These are phyloP conservation scores for Sinopyrophorus schimmeli DNA, from an alignment of 2,888 invertebrate species.

Conservation along the genomic window DNA sequence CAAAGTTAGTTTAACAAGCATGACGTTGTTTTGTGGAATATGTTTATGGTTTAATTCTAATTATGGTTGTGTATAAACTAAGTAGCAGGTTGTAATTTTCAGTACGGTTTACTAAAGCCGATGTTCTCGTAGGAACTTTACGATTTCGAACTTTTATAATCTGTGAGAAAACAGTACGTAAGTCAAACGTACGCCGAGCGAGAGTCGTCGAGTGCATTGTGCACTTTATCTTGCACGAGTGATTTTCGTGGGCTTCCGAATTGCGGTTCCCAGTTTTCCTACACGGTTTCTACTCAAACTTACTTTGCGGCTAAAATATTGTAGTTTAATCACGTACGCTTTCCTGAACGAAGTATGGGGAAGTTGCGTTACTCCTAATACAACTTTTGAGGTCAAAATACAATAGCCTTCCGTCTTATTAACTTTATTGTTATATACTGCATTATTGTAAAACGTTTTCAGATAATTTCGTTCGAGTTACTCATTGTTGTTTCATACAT, in stretches of 20 bases:
- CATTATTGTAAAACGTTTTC: conserved; percentile 28
- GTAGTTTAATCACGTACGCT: conserved; percentile 30
- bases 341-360: conserved; percentile 21
- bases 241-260: conserved; percentile 22
- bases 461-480: conserved; percentile 28
- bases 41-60: no score
- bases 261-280: conserved; percentile 23
- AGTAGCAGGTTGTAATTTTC: background rate
- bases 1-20: no score
- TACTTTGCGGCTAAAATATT: conserved; percentile 27
- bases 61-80: no score
- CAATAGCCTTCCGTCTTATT: conserved; percentile 28
- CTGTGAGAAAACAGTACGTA: conserved; percentile 13
- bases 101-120: background rate
- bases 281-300: conserved; percentile 17
- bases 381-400: conserved; percentile 27
- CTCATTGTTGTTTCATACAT: conserved; percentile 24
- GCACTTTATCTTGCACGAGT: conserved; percentile 24
- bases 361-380: conserved; percentile 29
- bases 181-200: conserved; percentile 6
- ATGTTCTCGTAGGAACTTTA: conserved; percentile 2
- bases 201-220: conserved; percentile 17
- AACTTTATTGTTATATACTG: conserved; percentile 28
- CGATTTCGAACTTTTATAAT: conserved; percentile 9
- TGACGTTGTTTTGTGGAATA: no score